Conservation (phyloP, 2,113 vertebrate genomes). For the Thamnaconus septentrionalis region DNA sequence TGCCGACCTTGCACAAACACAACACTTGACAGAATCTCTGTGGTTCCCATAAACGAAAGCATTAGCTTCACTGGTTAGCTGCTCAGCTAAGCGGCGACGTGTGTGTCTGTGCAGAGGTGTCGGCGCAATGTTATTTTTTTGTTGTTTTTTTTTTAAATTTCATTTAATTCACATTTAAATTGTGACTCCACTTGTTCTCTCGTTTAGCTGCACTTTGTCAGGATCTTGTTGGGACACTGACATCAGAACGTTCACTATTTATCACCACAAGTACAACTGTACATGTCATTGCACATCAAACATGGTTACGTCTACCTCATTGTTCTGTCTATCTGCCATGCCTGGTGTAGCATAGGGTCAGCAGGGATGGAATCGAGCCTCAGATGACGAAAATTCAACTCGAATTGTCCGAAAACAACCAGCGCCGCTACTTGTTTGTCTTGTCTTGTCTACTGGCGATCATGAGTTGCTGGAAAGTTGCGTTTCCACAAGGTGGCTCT, state of each 20-base stretch:
- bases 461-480: neutral
- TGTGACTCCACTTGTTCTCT: neutral
- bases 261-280: no score
- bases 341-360: conserved; percentile 53
- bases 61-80: conserved; percentile 3
- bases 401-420: neutral
- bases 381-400: neutral
- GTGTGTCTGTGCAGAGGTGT: neutral
- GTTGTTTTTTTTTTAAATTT: no score
- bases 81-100: conserved; percentile 21
- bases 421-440: conserved; percentile 27
- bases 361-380: conserved; percentile 9
- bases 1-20: no score
- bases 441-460: neutral
- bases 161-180: no score
- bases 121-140: no score
- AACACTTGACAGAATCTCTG: neutral
- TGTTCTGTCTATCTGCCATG: conserved; percentile 76
- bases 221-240: neutral
- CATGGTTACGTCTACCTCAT: conserved; percentile 56
- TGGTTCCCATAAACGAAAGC: neutral
- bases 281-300: neutral
- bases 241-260: neutral
- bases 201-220: neutral
- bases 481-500: neutral